These are phyloP conservation scores for Endomychus coccineus DNA, from an alignment of 2,888 invertebrate species.

Conservation along the genomic window DNA sequence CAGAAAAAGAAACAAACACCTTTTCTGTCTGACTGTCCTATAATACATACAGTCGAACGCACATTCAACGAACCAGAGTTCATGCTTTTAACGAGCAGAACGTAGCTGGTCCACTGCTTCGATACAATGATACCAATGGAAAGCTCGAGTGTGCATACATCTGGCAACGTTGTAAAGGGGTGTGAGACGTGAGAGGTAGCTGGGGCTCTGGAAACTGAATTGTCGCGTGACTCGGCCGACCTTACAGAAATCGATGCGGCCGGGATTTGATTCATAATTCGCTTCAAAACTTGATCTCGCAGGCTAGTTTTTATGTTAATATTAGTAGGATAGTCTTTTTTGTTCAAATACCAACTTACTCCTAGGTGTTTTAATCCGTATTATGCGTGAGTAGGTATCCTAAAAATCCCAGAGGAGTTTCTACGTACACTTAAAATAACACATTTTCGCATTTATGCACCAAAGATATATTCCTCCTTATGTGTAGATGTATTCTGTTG, in stretches of 20 bases:
- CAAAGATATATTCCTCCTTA: too few relatives aligned
- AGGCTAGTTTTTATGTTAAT: too few relatives aligned
- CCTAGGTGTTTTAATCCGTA: too few relatives aligned
- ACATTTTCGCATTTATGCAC: too few relatives aligned
- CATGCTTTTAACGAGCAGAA: slow-evolving; percentile 22
- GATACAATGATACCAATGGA: slow-evolving; percentile 36
- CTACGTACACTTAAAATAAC: too few relatives aligned
- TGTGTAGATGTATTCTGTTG: too few relatives aligned
- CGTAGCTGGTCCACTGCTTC: slow-evolving; percentile 28
- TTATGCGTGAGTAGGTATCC: too few relatives aligned
- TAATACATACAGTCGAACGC: slow-evolving; percentile 29
- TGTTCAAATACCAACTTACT: too few relatives aligned
- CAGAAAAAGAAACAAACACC: slow-evolving; percentile 29
- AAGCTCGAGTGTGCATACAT: slow-evolving; percentile 33
- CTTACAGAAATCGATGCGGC: slow-evolving; percentile 30
- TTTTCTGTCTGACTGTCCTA: slow-evolving; percentile 33
- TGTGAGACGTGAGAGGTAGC: slow-evolving; percentile 24
- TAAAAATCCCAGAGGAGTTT: too few relatives aligned
- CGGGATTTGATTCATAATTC: too few relatives aligned
- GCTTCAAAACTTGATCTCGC: too few relatives aligned
- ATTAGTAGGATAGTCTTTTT: too few relatives aligned
- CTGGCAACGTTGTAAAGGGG: slow-evolving; percentile 34
- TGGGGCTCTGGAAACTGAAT: slow-evolving; percentile 31
- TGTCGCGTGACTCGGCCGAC: slow-evolving; percentile 31
- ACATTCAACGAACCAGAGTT: slow-evolving; percentile 20